phyloP scores from a whole-genome alignment of 2,797 vertebrate genomes.

The Oophaga sylvatica region DNA sequence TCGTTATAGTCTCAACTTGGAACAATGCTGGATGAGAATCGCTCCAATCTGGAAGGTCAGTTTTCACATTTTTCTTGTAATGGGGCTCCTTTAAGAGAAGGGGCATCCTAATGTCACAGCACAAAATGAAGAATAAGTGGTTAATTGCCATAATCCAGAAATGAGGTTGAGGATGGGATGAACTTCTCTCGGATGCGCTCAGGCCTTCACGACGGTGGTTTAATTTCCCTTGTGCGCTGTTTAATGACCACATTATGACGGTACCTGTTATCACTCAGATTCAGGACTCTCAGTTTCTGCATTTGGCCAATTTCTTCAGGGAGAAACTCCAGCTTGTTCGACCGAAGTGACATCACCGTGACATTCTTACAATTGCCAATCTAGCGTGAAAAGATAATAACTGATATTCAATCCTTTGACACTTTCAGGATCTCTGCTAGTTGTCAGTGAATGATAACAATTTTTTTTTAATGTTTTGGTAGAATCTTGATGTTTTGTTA shows the following conservation, averaged over 20 bases:
- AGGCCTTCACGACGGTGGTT: neutral
- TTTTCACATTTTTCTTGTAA: too few relatives aligned
- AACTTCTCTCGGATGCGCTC: neutral
- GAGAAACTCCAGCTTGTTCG: slow-evolving; percentile 97
- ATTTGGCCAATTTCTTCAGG: slow-evolving; percentile 99
- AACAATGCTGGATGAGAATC: too few relatives aligned
- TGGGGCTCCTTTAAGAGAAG: too few relatives aligned
- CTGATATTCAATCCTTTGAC: neutral
- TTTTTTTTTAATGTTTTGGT: neutral
- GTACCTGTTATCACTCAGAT: slow-evolving; percentile 99
- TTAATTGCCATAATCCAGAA: neutral
- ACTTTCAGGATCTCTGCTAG: neutral
- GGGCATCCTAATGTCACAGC: too few relatives aligned
- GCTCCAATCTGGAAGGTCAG: too few relatives aligned
- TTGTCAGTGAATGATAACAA: neutral
- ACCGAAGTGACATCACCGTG: slow-evolving; percentile 97
- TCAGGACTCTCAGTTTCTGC: slow-evolving; percentile 96
- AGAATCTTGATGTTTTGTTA: neutral
- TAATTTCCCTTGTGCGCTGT: neutral
- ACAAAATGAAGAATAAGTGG: neutral
- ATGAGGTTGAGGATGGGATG: neutral
- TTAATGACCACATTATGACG: neutral
- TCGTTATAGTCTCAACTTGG: too few relatives aligned
- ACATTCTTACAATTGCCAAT: slow-evolving; percentile 98
- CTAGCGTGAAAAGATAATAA: slow-evolving; percentile 70